Conservation (phyloP, 2,113 vertebrate genomes). For the Microcebus griseorufus region DNA sequence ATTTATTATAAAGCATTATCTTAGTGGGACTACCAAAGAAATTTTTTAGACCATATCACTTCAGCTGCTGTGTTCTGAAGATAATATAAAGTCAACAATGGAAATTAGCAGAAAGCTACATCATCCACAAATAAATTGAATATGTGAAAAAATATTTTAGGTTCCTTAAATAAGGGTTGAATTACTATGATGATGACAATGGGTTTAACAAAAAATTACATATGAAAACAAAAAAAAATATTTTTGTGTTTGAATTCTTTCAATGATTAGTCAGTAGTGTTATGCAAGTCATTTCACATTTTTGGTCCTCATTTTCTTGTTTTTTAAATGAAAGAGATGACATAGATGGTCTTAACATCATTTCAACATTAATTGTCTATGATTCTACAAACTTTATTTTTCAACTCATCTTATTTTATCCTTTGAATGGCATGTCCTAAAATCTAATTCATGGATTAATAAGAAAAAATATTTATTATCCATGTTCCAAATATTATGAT, state of each 20-base stretch:
- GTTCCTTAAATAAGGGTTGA: not conserved
- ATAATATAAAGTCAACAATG: not conserved
- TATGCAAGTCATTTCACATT: not conserved
- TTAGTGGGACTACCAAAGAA: not conserved
- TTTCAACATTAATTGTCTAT: not conserved
- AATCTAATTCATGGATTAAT: not conserved
- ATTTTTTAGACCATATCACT: not conserved
- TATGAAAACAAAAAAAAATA: not conserved
- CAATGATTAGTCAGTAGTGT: not conserved
- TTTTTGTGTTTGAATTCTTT: not conserved
- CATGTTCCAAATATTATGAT: not conserved
- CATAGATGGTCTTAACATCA: not conserved
- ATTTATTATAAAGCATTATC: not conserved
- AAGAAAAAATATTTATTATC: not conserved
- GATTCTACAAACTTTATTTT: not conserved
- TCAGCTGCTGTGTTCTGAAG: not conserved
- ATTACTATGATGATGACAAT: not conserved
- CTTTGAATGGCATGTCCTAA: not conserved
- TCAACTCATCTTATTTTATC: not conserved
- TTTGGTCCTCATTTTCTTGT: not conserved
- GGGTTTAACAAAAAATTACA: not conserved
- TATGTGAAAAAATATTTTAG: not conserved
- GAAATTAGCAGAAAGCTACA: not conserved
- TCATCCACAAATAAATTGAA: not conserved
- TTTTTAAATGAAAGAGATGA: not conserved